Evolutionary conservation across 2,888 invertebrate genomes (phyloP).

Genomic region (Caprella mutica): DNA sequence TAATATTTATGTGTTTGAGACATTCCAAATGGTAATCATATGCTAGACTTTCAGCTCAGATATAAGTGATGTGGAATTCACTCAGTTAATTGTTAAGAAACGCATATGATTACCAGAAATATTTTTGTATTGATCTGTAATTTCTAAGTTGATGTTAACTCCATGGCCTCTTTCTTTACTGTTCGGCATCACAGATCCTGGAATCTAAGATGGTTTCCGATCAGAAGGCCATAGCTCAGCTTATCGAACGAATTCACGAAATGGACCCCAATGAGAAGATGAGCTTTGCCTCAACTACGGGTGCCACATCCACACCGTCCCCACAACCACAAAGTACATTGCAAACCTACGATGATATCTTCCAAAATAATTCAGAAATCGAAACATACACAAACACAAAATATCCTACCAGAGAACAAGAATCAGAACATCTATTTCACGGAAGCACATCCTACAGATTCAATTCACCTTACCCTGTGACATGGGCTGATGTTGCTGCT

Average conservation of each 20-base stretch:
- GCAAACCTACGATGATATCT: no score
- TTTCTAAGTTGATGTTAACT: background rate
- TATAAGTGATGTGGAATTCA: no score
- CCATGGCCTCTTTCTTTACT: slow-evolving; percentile 29
- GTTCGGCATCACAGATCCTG: slow-evolving; percentile 33
- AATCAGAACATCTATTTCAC: no score
- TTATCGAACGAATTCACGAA: slow-evolving; percentile 34
- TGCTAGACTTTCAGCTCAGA: background rate
- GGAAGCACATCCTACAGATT: slow-evolving; percentile 10
- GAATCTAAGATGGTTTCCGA: slow-evolving; percentile 33
- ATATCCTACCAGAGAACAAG: no score
- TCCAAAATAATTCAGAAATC: no score
- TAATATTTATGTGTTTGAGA: background rate
- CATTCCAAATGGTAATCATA: background rate
- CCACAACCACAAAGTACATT: no score
- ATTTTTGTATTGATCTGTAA: background rate
- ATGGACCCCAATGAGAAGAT: slow-evolving; percentile 33
- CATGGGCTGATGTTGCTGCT: slow-evolving; percentile 33
- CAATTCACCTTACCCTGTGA: slow-evolving; percentile 19
- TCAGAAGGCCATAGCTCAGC: slow-evolving; percentile 32
- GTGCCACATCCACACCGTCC: no score
- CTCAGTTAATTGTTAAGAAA: no score
- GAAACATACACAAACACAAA: no score
- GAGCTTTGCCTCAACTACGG: no score
- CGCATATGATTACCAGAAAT: no score